Conservation (phyloP, 1,140 invertebrate genomes). For the Drosophila bipectinata region DNA sequence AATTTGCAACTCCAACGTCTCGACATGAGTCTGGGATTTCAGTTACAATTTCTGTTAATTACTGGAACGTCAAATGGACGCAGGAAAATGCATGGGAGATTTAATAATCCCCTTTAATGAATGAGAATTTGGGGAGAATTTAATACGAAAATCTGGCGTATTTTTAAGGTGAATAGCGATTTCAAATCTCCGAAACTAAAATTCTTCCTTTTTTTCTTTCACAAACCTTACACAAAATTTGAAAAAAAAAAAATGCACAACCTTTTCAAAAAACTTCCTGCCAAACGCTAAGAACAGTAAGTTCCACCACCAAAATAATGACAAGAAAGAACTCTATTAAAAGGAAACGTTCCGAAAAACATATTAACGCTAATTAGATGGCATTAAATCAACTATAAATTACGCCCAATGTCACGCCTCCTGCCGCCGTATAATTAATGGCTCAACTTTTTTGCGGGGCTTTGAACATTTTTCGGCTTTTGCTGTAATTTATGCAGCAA, state of each 20-base stretch:
- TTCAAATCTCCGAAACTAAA: too few species aligned
- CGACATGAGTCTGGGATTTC: too few species aligned
- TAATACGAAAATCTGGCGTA: too few species aligned
- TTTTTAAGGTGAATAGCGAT: too few species aligned
- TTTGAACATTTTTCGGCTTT: not conserved
- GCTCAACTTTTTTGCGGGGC: not conserved
- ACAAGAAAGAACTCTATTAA: not conserved
- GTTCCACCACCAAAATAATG: too few species aligned
- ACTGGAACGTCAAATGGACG: not conserved
- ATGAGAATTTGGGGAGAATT: not conserved
- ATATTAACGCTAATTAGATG: constrained; percentile 33
- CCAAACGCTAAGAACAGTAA: too few species aligned
- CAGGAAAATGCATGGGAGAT: too few species aligned
- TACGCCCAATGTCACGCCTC: not conserved
- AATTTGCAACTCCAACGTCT: not conserved
- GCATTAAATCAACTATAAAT: constrained; percentile 43
- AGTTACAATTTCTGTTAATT: not conserved
- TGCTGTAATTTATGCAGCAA: constrained; percentile 6
- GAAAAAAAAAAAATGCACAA: too few species aligned
- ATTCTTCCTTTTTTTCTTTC: too few species aligned
- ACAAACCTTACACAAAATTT: too few species aligned
- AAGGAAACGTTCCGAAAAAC: constrained; percentile 7
- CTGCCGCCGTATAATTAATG: not conserved
- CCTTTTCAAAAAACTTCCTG: too few species aligned
- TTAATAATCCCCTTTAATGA: too few species aligned